Evolutionary conservation across 2,797 vertebrate species (phyloP).

Genomic region (Characodon lateralis): DNA sequence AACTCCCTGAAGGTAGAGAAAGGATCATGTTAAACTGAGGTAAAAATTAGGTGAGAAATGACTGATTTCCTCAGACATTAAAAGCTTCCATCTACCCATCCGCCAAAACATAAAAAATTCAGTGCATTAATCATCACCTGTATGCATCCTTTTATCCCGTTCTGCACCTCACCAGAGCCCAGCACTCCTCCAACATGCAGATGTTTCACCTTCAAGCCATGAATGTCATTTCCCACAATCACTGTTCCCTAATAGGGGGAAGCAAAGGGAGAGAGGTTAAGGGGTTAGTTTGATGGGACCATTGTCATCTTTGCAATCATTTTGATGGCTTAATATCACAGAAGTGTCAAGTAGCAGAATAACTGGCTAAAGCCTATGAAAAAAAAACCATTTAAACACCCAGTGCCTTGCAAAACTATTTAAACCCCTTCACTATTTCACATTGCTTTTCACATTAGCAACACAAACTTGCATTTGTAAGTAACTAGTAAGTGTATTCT

Average conservation of each 20-base stretch:
- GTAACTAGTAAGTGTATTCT: background rate
- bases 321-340: background rate
- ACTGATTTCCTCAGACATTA: slow-evolving; percentile 7
- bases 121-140: slow-evolving; percentile 82
- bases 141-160: slow-evolving; percentile 93
- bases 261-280: slow-evolving; percentile 4
- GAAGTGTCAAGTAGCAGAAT: background rate
- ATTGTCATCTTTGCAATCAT: background rate
- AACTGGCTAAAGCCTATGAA: background rate
- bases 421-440: background rate
- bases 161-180: slow-evolving; percentile 88
- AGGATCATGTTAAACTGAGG: background rate
- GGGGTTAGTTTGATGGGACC: background rate
- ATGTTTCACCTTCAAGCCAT: slow-evolving; percentile 95
- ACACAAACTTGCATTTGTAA: background rate
- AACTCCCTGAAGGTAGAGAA: slow-evolving; percentile 82
- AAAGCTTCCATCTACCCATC: background rate
- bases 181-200: slow-evolving; percentile 93
- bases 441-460: background rate
- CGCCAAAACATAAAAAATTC: slow-evolving; percentile 6
- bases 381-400: background rate
- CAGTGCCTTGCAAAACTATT: background rate
- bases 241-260: slow-evolving; percentile 86
- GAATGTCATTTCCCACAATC: slow-evolving; percentile 92
- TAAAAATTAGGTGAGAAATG: background rate